Conservation (phyloP, 2,888 invertebrate species). For the Euzetes globulus region DNA sequence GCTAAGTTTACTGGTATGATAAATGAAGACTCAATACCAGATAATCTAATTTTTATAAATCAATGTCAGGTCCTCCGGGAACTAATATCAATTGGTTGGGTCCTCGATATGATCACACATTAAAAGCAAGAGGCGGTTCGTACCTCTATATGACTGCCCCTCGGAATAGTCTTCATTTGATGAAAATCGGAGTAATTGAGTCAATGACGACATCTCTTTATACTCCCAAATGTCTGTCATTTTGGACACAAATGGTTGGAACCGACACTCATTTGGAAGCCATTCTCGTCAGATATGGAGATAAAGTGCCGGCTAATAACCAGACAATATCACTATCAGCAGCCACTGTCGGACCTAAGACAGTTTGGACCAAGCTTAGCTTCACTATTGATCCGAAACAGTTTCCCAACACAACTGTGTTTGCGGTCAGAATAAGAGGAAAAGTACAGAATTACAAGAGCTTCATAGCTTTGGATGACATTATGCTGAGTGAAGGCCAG, state of each 20-base stretch:
- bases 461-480: constrained; percentile 19
- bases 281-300: too few relatives aligned
- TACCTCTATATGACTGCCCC: constrained; percentile 9
- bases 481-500: neutral
- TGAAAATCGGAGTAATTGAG: neutral
- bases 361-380: too few relatives aligned
- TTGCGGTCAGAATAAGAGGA: neutral
- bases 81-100: neutral
- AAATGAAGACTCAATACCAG: too few relatives aligned
- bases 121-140: neutral
- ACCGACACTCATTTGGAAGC: too few relatives aligned
- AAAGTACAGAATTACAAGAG: neutral
- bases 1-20: neutral
- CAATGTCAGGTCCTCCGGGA: neutral
- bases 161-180: neutral
- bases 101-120: constrained; percentile 18
- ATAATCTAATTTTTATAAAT: too few relatives aligned
- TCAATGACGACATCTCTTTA: neutral
- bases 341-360: too few relatives aligned
- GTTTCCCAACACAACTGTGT: too few relatives aligned
- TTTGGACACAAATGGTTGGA: constrained; percentile 20
- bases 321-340: too few relatives aligned
- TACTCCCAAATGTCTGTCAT: neutral
- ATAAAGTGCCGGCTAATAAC: too few relatives aligned
- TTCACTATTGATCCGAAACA: too few relatives aligned